phyloP scores from a whole-genome alignment of 2,113 vertebrate species.

The Opisthocomus hoazin region DNA sequence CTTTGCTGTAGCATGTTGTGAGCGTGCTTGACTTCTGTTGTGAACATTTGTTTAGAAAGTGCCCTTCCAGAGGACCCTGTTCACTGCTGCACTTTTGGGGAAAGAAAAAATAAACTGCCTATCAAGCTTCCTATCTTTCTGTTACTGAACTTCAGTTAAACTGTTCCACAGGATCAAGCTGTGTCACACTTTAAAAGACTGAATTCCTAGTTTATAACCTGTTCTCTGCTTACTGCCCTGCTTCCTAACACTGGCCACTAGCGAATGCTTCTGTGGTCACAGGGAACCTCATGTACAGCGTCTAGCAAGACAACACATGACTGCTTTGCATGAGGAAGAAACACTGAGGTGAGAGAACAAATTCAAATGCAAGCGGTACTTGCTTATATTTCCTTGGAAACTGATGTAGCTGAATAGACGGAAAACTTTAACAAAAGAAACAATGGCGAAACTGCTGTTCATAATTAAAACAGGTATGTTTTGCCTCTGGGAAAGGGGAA shows the following conservation, averaged over 20 bases:
- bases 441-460: background rate
- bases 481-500: background rate
- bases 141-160: conserved; percentile 1
- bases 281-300: background rate
- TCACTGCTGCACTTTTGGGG: conserved; percentile 82
- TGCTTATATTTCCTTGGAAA: background rate
- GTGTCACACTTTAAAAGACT: background rate
- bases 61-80: conserved; percentile 77
- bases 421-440: background rate
- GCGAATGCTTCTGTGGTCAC: background rate
- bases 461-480: background rate
- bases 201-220: background rate
- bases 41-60: conserved; percentile 70
- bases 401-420: background rate
- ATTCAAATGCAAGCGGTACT: background rate
- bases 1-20: conserved; percentile 38
- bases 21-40: background rate
- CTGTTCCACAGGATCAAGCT: background rate
- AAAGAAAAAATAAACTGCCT: conserved; percentile 62
- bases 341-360: background rate
- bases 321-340: background rate
- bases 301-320: background rate
- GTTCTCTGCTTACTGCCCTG: background rate
- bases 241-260: background rate
- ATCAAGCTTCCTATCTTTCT: conserved; percentile 1